Percentiles rank a stretch among this genome's conserved stretches.
Conservation (phyloP, 2,888 invertebrate genomes). For the Hypena proboscidalis region DNA sequence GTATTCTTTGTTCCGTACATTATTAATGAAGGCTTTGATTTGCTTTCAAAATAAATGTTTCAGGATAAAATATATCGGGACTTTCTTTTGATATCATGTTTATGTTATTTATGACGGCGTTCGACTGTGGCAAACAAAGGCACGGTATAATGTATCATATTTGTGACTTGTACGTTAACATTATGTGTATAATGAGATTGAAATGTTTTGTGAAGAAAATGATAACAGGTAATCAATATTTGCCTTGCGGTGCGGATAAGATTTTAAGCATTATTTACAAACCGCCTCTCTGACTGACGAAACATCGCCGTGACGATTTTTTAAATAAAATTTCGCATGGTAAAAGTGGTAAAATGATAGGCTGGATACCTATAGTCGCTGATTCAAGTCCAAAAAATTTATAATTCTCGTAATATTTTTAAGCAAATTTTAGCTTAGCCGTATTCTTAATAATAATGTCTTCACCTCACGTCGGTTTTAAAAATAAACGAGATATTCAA, state of each 20-base stretch:
- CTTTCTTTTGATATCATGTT: conserved; percentile 44
- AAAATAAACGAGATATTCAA: no score
- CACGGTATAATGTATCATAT: conserved; percentile 33
- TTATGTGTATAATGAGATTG: conserved; percentile 13
- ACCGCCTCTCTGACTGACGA: no score
- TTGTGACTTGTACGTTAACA: conserved; percentile 18
- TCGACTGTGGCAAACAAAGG: conserved; percentile 34
- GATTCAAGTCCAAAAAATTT: no score
- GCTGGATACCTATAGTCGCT: no score
- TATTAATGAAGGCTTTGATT: conserved; percentile 42
- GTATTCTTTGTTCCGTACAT: conserved; percentile 41
- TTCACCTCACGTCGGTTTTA: no score
- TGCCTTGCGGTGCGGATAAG: not conserved
- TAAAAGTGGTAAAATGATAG: no score
- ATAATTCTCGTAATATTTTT: no score
- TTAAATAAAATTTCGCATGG: no score
- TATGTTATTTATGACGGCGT: conserved; percentile 47
- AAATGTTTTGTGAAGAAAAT: conserved; percentile 26
- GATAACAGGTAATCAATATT: conserved; percentile 24
- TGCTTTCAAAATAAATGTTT: conserved; percentile 54
- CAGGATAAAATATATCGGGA: conserved; percentile 46
- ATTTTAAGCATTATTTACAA: no score
- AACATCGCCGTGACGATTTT: no score
- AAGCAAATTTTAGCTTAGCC: no score
- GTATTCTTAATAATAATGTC: no score